Evolutionary conservation across 2,113 vertebrate species (phyloP).

Genomic region (Desmodus rotundus): DNA sequence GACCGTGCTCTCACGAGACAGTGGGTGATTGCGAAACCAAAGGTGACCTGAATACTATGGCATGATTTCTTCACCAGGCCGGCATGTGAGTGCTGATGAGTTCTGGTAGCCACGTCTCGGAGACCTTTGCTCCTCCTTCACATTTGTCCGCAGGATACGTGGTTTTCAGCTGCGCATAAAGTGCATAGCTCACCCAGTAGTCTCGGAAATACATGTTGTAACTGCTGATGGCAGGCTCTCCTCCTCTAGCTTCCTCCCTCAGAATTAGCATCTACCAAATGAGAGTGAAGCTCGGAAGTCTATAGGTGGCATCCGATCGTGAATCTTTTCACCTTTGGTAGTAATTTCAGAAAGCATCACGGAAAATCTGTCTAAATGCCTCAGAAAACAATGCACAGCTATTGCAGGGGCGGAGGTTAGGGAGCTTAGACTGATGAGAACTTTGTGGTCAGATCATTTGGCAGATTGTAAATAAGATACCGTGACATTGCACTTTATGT

Average conservation of each 20-base stretch:
- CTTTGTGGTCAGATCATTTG: background rate
- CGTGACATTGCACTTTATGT: background rate
- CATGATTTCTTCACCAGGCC: background rate
- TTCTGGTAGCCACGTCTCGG: no score
- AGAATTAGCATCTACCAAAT: background rate
- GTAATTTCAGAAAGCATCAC: background rate
- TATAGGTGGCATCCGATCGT: background rate
- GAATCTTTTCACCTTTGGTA: background rate
- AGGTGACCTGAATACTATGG: background rate
- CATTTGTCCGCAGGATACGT: background rate
- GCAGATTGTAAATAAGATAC: background rate
- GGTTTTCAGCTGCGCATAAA: background rate
- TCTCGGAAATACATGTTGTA: background rate
- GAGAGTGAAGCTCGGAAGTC: background rate
- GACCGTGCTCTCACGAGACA: background rate
- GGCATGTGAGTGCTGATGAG: background rate
- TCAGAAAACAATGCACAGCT: background rate
- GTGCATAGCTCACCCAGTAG: background rate
- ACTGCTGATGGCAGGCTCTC: background rate
- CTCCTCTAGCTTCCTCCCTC: background rate
- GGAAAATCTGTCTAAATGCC: background rate
- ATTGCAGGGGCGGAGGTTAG: background rate
- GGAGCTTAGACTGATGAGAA: background rate
- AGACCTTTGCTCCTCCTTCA: background rate
- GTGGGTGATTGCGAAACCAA: background rate